Conservation (phyloP, 1,140 invertebrate species). For the Lanistes nyassanus region DNA sequence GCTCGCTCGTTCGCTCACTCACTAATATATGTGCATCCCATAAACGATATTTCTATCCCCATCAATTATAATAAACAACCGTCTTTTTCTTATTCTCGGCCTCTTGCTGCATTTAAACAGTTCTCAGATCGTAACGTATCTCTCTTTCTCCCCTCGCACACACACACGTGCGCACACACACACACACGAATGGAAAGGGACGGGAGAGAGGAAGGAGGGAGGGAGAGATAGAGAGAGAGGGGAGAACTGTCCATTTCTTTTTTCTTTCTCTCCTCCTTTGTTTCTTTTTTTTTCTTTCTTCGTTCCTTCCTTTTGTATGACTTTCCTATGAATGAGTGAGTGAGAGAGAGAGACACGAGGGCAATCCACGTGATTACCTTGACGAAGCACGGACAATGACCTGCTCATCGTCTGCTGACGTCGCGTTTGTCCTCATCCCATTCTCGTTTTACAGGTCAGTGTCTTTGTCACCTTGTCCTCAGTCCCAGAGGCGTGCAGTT, state of each 20-base stretch:
- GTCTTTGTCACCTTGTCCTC: too few species aligned
- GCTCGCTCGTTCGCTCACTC: too few species aligned
- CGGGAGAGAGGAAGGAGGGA: too few species aligned
- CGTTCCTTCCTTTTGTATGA: neutral
- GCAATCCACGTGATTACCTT: slow-evolving; percentile 17
- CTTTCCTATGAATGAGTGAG: neutral
- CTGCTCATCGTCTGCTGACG: slow-evolving; percentile 4
- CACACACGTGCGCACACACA: neutral
- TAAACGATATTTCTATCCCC: too few species aligned
- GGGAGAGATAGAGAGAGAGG: too few species aligned
- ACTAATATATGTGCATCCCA: too few species aligned
- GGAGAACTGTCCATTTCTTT: neutral
- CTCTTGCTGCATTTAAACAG: neutral
- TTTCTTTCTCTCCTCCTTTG: neutral
- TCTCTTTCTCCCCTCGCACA: neutral
- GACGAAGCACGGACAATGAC: slow-evolving; percentile 9
- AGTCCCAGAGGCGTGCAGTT: too few species aligned
- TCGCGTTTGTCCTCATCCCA: slow-evolving; percentile 7
- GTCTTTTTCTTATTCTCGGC: neutral
- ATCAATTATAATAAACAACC: too few species aligned
- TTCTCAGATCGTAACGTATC: neutral
- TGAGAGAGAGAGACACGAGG: neutral
- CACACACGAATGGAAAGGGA: too few species aligned
- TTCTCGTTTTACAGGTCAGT: neutral
- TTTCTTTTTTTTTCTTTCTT: neutral